phyloP scores from a whole-genome alignment of 2,797 vertebrate species.

The Acestrorhynchus altus region DNA sequence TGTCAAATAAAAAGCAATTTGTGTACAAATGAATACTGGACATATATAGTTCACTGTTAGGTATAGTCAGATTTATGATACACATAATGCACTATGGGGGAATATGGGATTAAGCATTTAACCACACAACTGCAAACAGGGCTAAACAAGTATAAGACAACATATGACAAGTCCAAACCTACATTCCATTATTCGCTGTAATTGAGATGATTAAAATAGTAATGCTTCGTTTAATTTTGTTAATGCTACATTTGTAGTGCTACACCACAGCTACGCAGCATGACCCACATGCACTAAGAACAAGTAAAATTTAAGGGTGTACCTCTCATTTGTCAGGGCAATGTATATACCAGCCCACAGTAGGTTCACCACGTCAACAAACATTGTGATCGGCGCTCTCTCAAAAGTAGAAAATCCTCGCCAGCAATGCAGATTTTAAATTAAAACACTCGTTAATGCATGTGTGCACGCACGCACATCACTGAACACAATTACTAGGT shows the following conservation, averaged over 20 bases:
- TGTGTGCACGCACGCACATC: too few relatives aligned
- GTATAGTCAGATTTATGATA: too few relatives aligned
- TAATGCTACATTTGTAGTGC: conserved; percentile 40
- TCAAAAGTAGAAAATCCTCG: not conserved
- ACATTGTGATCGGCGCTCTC: not conserved
- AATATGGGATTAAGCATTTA: too few relatives aligned
- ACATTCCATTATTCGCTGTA: not conserved
- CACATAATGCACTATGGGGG: too few relatives aligned
- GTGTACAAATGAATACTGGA: too few relatives aligned
- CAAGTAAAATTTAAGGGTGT: not conserved
- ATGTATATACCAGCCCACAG: not conserved
- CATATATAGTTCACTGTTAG: too few relatives aligned
- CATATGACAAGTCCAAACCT: not conserved
- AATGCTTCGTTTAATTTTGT: not conserved
- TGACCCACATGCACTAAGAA: not conserved
- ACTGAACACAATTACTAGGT: not conserved
- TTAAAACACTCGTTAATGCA: not conserved
- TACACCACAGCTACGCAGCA: conserved; percentile 18
- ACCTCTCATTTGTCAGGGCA: not conserved
- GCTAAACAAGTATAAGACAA: not conserved
- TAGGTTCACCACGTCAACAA: not conserved
- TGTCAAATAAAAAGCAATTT: too few relatives aligned
- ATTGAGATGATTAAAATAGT: not conserved
- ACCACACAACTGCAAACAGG: too few relatives aligned
- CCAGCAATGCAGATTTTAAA: not conserved